Evolutionary conservation across 1,140 invertebrate species (phyloP).

Genomic region (Limonius californicus): DNA sequence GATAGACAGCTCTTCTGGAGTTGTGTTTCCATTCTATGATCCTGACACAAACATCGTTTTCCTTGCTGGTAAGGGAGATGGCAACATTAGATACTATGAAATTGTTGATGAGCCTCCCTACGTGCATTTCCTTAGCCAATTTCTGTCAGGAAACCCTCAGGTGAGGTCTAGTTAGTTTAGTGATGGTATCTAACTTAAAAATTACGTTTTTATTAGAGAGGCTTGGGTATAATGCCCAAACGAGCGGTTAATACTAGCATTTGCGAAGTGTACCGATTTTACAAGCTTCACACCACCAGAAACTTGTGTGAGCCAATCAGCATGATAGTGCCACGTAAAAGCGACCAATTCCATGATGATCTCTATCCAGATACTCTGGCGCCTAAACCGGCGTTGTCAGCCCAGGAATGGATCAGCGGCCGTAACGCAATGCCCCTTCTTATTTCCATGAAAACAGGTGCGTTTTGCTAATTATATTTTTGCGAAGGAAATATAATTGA

Average conservation of each 20-base stretch:
- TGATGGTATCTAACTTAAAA: too few species aligned
- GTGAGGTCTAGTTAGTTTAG: too few species aligned
- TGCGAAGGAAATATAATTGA: neutral
- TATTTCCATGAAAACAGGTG: constrained; percentile 79
- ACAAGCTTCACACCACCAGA: constrained; percentile 85
- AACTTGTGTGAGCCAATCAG: constrained; percentile 86
- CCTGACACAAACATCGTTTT: constrained; percentile 81
- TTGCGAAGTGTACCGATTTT: constrained; percentile 90
- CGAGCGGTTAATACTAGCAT: constrained; percentile 75
- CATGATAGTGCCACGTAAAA: constrained; percentile 88
- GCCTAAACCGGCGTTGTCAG: constrained; percentile 74
- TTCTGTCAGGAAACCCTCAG: constrained; percentile 85
- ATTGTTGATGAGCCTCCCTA: constrained; percentile 80
- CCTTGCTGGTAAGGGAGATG: constrained; percentile 75
- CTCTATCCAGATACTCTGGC: constrained; percentile 90
- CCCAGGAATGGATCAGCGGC: constrained; percentile 84
- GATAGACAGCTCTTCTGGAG: constrained; percentile 88
- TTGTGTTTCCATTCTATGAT: constrained; percentile 91
- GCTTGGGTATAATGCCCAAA: constrained; percentile 90
- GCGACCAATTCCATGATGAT: constrained; percentile 71
- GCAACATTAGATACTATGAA: constrained; percentile 94
- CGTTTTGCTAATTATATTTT: constrained; percentile 7
- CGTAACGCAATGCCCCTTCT: constrained; percentile 76
- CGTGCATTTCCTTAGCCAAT: constrained; percentile 87
- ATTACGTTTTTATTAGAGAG: constrained; percentile 61